phyloP scores from a whole-genome alignment of 2,113 vertebrate species.

The Phrynocephalus versicolor region DNA sequence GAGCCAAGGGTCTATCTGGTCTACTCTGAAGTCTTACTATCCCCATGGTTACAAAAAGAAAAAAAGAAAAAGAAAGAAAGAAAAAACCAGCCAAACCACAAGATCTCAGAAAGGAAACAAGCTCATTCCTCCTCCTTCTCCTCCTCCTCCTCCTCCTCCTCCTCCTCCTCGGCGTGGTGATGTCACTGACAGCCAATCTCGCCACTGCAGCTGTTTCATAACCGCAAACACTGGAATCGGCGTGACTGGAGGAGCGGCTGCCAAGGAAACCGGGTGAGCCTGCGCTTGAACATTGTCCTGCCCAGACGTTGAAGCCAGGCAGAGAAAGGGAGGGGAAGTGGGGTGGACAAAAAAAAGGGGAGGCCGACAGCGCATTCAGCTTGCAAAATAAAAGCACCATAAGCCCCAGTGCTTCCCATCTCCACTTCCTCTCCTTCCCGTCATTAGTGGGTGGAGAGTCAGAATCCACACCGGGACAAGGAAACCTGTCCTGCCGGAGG shows the following conservation, averaged over 20 bases:
- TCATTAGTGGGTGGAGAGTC: not conserved
- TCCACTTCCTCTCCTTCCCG: not conserved
- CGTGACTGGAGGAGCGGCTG: not conserved
- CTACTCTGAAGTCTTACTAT: not conserved
- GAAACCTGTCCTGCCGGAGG: not conserved
- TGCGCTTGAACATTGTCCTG: not conserved
- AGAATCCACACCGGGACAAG: not conserved
- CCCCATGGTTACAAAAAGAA: constrained; percentile 21
- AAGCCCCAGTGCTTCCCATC: not conserved
- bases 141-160: no score
- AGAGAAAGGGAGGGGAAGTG: not conserved
- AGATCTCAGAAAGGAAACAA: not conserved
- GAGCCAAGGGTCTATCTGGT: not conserved
- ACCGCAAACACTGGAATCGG: not conserved
- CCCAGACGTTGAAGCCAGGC: not conserved
- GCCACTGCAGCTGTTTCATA: constrained; percentile 30
- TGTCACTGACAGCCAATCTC: constrained; percentile 25
- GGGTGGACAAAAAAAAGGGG: not conserved
- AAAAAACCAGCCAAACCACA: no score
- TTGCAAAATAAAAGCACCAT: not conserved
- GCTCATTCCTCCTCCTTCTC: not conserved
- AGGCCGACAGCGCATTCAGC: not conserved
- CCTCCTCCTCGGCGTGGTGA: not conserved
- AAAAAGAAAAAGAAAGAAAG: no score
- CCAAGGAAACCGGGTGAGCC: not conserved